Evolutionary conservation across 2,797 vertebrate species (phyloP), one percentile per base, ranked within the genome.

Genomic region (Hypotaenidia okinawae): DNA sequence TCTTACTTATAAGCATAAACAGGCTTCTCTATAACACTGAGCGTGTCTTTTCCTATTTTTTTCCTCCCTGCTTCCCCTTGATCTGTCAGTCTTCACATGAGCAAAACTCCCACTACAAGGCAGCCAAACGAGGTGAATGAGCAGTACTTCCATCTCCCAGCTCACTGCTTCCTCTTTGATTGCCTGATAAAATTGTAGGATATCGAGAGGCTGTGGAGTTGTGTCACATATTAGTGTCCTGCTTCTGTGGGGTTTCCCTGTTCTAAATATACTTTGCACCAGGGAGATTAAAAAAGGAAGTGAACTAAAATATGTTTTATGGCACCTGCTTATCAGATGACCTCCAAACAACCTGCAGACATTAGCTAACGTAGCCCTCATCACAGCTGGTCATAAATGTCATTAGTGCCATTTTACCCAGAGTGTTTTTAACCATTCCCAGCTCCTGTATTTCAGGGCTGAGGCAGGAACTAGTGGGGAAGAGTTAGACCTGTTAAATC

Each of bases 1-100:
- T 95, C 95, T 94, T 94, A 96, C 95, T 95, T 96, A 95, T 93
- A 95, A 89, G 86, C 93, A 96, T 95, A 96, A 95, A 96, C 95
- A 96, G 84, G 81, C 95, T 97, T 96, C 96, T 93, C 82, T 94
- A 94, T 96, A 96, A 96, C 94, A 93, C 87, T 0, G 6, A 95
- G 92, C 1, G 4, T 83, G 84, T 45, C 58, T 90, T 51, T 83
- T 61, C 43, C 43, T 45, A 45, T 72, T 62, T 80, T 87, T 64
- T 57, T 27, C 13, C 4, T 35, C 16, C 4, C 55, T 67, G 51
- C 84, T 90, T 94, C 81, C 84, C 82, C 93, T 94, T 91, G 93
- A 95, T 95, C 88, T 1, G 2, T 83, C 96, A 95, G 89, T 93
- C 93, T 94, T 89, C 73, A 75, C 59, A 95, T 73, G 69, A 84